A percentile compares a stretch with the other conserved stretches of the same genome.
phyloP scores from a whole-genome alignment of 2,888 invertebrate species.

The Icerya purchasi region DNA sequence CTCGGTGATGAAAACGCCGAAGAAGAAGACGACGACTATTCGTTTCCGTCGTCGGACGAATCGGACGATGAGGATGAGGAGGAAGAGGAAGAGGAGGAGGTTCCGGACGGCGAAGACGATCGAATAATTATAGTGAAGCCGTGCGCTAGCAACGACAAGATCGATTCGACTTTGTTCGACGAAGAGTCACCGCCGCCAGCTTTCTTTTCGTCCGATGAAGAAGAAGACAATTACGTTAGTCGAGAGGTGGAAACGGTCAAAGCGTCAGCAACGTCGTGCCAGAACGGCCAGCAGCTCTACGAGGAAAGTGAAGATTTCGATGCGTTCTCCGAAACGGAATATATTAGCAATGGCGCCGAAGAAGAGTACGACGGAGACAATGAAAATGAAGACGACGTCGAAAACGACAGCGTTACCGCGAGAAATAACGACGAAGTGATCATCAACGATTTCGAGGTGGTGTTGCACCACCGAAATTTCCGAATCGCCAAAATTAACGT shows the following conservation, averaged over 20 bases:
- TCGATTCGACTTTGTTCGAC: no score
- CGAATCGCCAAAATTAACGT: no score
- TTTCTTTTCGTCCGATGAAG: no score
- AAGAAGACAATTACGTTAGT: neutral
- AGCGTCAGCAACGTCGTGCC: neutral
- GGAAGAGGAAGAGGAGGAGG: no score
- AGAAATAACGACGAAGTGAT: no score
- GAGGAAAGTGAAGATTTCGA: neutral
- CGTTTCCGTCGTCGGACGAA: no score
- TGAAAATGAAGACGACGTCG: slow-evolving; percentile 1
- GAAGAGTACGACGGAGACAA: neutral
- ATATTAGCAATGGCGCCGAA: neutral
- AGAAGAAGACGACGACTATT: no score
- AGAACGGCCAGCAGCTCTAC: neutral
- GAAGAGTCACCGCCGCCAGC: neutral
- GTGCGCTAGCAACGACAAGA: neutral
- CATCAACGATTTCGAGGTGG: no score
- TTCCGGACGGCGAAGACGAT: neutral
- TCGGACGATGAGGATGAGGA: no score
- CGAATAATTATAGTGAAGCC: neutral
- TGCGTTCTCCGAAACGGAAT: no score
- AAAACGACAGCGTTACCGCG: neutral
- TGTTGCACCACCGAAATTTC: no score
- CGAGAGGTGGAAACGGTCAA: neutral
- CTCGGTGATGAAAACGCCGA: neutral